Base-by-base conservation (phyloP, 2,888 invertebrate genomes). In the Rhingia rostrata region DNA sequence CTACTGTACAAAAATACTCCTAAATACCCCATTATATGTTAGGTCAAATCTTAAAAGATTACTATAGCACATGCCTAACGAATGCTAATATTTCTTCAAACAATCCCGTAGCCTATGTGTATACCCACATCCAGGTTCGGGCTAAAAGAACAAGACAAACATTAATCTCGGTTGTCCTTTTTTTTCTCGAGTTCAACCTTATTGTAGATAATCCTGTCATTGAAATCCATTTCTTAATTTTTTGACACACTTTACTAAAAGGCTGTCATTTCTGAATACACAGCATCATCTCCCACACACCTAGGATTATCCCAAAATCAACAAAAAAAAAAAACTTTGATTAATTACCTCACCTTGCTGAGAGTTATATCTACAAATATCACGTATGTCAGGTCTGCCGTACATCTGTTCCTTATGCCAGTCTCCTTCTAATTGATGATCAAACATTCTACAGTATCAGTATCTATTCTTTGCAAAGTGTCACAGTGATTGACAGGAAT, bases 341-440 rank as follows among this genome's bases (percentile, higher is more conserved):
- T 78, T 70, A 64, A 70, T 70, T 61, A 47, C 63, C 49, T 12
- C 35, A 45, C 53, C 61, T 63, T 69, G 39, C 39, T 9, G 33
- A 4, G 33, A 49, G 39, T 22, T 58, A 33, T 43, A 60, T 75
- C 60, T 67, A 51, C 37, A 49, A 47, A 67, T 14, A 69, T 32
- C 69, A 75, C 69, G 22, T 22, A 69, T 81, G 74, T 60, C 53
- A 45, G 60, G 10, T 58, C 4, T 12, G 39, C 37, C 43, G 3
- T 3, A 41, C 6, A 3, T 5, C 32, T 3, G 6, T 10, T 41
- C 30, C 32, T 47, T 47, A 14, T 9, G 2, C 14, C 4, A 7
- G 14, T 47, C 2, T 41, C 32, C 51, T 37, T 30, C 49, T 79
- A 79, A 79, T 79, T 79, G 72, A 79, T 79, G 79, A 66, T 79